Evolutionary conservation across 2,888 invertebrate species (phyloP).

Genomic region (Pemphredon lugubris): DNA sequence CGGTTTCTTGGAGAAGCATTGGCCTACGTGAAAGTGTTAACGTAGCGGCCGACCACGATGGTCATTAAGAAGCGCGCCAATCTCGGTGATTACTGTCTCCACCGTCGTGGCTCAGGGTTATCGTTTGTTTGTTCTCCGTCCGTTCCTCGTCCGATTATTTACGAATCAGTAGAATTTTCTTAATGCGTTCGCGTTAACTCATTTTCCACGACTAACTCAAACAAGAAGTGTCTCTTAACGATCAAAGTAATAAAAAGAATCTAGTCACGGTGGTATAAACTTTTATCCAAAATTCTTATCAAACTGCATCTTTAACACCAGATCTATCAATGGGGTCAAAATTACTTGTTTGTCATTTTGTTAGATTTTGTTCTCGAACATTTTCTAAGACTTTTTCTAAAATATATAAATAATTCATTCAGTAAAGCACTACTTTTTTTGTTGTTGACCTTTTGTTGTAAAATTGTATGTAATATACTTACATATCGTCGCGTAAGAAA

Average conservation of each 20-base stretch:
- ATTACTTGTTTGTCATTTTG: too few relatives aligned
- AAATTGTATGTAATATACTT: too few relatives aligned
- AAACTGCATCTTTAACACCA: too few relatives aligned
- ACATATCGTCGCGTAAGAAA: too few relatives aligned
- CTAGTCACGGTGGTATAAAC: too few relatives aligned
- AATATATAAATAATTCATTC: too few relatives aligned
- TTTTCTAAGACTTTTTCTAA: too few relatives aligned
- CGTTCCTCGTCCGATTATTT: not conserved
- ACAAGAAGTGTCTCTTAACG: not conserved
- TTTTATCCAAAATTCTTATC: too few relatives aligned
- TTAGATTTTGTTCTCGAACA: too few relatives aligned
- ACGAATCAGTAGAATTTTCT: not conserved
- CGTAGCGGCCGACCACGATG: slow-evolving; percentile 21
- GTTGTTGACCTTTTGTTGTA: too few relatives aligned
- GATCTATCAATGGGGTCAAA: too few relatives aligned
- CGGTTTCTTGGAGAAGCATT: not conserved
- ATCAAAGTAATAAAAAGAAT: not conserved
- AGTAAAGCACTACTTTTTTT: too few relatives aligned
- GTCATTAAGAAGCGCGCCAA: slow-evolving; percentile 30
- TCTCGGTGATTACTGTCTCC: slow-evolving; percentile 31
- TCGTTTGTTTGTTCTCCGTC: slow-evolving; percentile 30
- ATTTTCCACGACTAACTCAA: not conserved
- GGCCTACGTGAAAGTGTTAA: slow-evolving; percentile 40
- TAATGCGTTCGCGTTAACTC: not conserved
- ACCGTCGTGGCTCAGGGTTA: slow-evolving; percentile 35